Evolutionary conservation across 2,888 invertebrate species (phyloP), one percentile per base, ranked within the genome.

Genomic region (Ashinkailepas kermadecensis): DNA sequence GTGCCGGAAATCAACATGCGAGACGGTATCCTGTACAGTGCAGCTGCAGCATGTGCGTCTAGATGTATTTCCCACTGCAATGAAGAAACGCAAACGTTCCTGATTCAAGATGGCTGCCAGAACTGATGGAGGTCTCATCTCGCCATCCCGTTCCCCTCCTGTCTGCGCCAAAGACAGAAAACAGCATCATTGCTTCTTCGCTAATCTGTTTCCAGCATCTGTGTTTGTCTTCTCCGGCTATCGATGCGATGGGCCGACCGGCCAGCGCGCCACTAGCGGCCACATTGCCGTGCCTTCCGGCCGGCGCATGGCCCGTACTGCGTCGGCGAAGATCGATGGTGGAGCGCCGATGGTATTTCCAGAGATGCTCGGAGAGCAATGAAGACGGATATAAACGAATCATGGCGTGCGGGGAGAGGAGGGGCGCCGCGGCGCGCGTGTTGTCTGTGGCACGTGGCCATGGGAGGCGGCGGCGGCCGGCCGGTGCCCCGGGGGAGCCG

Each of bases 321-420:
- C 2, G 25, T 13, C 13, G 25, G 9, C 25, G n/a, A 67, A n/a
- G 67, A 67, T 67, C 67, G 67, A 67, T 67, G 67, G 67, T 9
- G 25, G 23, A 11, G 67, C 62, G n/a, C 67, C 67, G 25, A 67
- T 67, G 67, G 67, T 67, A 67, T 67, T 67, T 67, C 67, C 67
- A 67, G 67, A 67, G 67, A 67, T 25, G 67, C 67, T 23, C 67
- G 25, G n/a, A 67, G 67, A 67, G 25, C 67, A 67, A 67, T 67
- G 67, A 67, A 67, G 67, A 67, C 67, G 67, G 67, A 67, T 67
- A 67, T 67, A 67, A 67, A 67, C 67, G 67, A 67, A 67, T 67
- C 67, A 67, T 67, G 67, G 67, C 67, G 67, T 8, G 67, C n/a
- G 13, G 67, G 67, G 39, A 39, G 39, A 39, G 39, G 39, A 39